phyloP scores from a whole-genome alignment of 2,797 vertebrate genomes.

The Hoplostethus atlanticus region DNA sequence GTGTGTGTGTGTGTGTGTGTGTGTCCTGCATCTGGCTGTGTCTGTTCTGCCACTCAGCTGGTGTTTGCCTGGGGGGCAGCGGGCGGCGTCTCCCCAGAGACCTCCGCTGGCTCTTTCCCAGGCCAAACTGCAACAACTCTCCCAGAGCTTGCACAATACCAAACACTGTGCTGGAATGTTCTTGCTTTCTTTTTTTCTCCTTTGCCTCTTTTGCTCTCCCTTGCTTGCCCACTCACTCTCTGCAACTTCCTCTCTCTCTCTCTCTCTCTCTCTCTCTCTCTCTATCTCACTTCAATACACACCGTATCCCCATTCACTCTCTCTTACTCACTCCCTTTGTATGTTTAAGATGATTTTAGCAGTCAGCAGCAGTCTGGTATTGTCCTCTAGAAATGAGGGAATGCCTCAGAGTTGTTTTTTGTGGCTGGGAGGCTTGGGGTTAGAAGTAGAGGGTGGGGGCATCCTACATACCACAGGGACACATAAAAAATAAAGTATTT shows the following conservation, averaged over 20 bases:
- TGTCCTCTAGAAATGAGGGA: no score
- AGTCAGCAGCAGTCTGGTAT: background rate
- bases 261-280: background rate
- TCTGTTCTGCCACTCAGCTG: constrained; percentile 60
- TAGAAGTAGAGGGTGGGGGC: background rate
- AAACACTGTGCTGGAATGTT: constrained; percentile 60
- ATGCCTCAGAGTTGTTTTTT: no score
- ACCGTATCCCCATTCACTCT: background rate
- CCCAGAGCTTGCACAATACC: constrained; percentile 66
- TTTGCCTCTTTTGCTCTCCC: background rate
- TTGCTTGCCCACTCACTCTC: background rate
- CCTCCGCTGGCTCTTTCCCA: constrained; percentile 68
- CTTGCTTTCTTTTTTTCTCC: constrained; percentile 6
- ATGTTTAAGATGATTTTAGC: constrained; percentile 3
- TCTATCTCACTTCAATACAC: constrained; percentile 4
- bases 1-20: constrained; percentile 11
- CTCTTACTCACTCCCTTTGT: background rate
- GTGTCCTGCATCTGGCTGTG: constrained; percentile 59
- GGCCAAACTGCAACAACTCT: constrained; percentile 62
- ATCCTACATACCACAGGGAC: no score
- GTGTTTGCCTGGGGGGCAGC: constrained; percentile 63
- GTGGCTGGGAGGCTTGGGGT: background rate
- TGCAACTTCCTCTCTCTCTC: background rate
- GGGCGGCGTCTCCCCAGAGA: constrained; percentile 59
- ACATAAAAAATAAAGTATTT: background rate